These are phyloP conservation scores for Epistrophe eligans DNA, from an alignment of 2,888 invertebrate genomes.

Conservation along the genomic window DNA sequence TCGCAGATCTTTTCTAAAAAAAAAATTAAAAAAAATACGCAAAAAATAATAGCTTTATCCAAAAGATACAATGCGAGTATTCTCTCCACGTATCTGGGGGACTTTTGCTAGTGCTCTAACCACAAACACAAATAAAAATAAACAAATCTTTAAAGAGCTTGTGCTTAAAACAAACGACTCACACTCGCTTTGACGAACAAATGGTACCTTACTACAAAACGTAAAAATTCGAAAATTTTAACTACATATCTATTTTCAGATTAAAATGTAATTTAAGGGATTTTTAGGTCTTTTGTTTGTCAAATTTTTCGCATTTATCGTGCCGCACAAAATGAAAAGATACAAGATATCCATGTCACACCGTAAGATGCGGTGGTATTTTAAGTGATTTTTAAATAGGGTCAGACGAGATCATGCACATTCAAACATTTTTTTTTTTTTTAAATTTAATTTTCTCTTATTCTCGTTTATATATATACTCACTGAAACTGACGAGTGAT, in stretches of 20 bases:
- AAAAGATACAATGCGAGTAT: conserved; percentile 39
- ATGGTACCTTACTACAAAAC: not conserved
- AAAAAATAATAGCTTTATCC: conserved; percentile 37
- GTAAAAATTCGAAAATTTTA: no score
- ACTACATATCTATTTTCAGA: conserved; percentile 65
- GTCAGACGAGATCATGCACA: conserved; percentile 76
- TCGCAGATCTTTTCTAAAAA: conserved; percentile 42
- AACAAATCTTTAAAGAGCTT: not conserved
- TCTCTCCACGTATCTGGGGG: conserved; percentile 56
- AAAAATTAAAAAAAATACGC: conserved; percentile 5
- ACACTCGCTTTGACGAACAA: conserved; percentile 29
- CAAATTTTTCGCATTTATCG: conserved; percentile 67
- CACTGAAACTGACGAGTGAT: conserved; percentile 56
- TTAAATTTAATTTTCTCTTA: not conserved
- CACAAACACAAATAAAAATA: not conserved
- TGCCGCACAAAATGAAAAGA: conserved; percentile 34
- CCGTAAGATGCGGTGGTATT: conserved; percentile 82
- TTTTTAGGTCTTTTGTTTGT: conserved; percentile 72
- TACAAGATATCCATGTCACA: conserved; percentile 76
- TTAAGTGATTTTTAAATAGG: conserved; percentile 81
- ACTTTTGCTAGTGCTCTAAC: conserved; percentile 8
- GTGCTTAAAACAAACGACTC: conserved; percentile 19
- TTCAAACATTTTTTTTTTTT: conserved; percentile 40
- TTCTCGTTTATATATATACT: not conserved
- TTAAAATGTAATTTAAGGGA: conserved; percentile 68